A percentile compares a stretch with the other conserved stretches of the same genome.
Conservation (phyloP, 2,888 invertebrate genomes). For the Limenitis camilla region DNA sequence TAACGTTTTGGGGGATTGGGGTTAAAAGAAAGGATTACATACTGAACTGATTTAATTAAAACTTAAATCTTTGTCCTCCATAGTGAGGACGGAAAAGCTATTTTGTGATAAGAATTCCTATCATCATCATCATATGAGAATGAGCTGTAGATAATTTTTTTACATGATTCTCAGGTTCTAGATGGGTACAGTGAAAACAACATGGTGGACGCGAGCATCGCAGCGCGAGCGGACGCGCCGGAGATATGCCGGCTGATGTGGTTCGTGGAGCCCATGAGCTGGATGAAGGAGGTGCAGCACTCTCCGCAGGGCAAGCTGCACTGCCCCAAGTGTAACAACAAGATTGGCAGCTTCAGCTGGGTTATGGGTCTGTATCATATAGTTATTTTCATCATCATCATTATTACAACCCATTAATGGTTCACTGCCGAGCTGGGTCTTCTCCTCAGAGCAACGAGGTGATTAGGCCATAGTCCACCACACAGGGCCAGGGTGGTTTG, state of each 20-base stretch:
- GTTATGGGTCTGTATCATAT: slow-evolving; percentile 81
- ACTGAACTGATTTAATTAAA: not conserved
- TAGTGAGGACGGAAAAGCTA: no score
- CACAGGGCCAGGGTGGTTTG: no score
- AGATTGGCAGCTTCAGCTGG: slow-evolving; percentile 94
- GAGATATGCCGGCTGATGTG: slow-evolving; percentile 81
- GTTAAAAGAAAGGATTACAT: no score
- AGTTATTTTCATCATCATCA: no score
- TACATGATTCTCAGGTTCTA: slow-evolving; percentile 30
- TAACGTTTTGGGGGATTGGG: no score
- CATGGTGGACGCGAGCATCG: slow-evolving; percentile 49
- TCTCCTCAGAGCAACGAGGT: no score
- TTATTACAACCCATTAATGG: no score
- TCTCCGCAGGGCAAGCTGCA: slow-evolving; percentile 86
- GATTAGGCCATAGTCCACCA: no score
- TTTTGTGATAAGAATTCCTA: no score
- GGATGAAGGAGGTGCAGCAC: slow-evolving; percentile 86
- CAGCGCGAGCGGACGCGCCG: slow-evolving; percentile 39
- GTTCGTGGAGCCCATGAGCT: slow-evolving; percentile 91
- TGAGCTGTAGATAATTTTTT: no score
- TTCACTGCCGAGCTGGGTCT: no score
- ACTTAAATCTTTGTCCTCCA: not conserved
- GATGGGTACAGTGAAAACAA: slow-evolving; percentile 56
- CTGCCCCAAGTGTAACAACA: slow-evolving; percentile 88
- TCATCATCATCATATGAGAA: no score